phyloP scores from a whole-genome alignment of 1,140 invertebrate species.

The Callitettix versicolor region DNA sequence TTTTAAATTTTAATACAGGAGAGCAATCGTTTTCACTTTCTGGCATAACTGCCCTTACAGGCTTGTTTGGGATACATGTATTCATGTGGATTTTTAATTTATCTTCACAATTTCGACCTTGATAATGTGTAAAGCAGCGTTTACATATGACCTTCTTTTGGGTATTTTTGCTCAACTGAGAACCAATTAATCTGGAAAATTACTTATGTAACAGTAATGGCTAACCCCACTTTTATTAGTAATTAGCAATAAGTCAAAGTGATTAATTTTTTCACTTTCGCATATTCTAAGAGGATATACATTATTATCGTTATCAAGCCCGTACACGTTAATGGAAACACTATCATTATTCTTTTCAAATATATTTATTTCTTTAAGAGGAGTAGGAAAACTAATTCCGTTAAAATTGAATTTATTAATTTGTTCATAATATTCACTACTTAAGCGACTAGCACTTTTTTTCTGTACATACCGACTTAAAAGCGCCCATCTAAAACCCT shows the following conservation, averaged over 20 bases:
- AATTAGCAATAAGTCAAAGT: conserved; percentile 8
- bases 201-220: conserved; percentile 11
- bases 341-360: too few species aligned
- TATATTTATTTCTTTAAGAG: too few species aligned
- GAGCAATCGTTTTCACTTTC: not conserved
- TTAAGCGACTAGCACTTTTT: not conserved
- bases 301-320: not conserved
- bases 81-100: conserved; percentile 2
- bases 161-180: not conserved
- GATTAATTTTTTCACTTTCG: not conserved
- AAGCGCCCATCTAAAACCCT: too few species aligned
- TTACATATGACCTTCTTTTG: conserved; percentile 3
- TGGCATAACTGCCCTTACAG: not conserved
- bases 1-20: conserved; percentile 9
- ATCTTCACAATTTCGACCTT: not conserved
- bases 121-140: conserved; percentile 12
- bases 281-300: conserved; percentile 6
- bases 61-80: conserved; percentile 2
- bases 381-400: too few species aligned
- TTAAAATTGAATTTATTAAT: too few species aligned
- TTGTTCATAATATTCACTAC: too few species aligned
- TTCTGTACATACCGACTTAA: too few species aligned
- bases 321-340: conserved; percentile 12
- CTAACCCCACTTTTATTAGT: not conserved
- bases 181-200: not conserved